These are phyloP conservation scores for Hirtodrosophila alboralis DNA, from an alignment of 2,888 invertebrate species.

Conservation along the genomic window DNA sequence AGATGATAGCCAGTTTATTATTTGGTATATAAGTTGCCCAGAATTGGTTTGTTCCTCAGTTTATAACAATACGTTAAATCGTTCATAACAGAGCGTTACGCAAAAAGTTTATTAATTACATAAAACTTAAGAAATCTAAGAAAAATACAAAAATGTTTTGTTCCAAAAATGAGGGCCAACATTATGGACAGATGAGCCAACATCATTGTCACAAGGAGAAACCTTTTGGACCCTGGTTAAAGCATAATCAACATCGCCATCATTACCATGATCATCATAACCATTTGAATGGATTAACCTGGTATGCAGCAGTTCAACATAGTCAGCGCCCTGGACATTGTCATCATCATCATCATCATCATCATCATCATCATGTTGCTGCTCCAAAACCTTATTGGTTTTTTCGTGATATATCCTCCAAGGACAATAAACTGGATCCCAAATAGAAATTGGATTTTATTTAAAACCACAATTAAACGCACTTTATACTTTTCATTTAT, in stretches of 20 bases:
- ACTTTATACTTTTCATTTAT: slow-evolving; percentile 22
- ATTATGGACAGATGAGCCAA: neutral
- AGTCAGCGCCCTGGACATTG: slow-evolving; percentile 4
- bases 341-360: slow-evolving; percentile 1
- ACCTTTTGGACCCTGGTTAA: neutral
- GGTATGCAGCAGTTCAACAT: slow-evolving; percentile 1
- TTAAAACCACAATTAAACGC: slow-evolving; percentile 32
- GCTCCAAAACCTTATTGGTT: slow-evolving; percentile 5
- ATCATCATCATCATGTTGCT: too few species aligned
- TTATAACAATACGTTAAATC: slow-evolving; percentile 11
- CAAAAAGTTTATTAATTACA: neutral
- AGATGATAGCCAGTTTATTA: slow-evolving; percentile 2
- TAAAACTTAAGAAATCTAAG: too few species aligned
- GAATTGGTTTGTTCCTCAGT: slow-evolving; percentile 9
- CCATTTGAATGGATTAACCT: neutral
- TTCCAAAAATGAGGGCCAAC: neutral
- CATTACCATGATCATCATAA: neutral
- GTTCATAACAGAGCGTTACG: slow-evolving; percentile 1
- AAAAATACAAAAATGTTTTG: slow-evolving; percentile 14
- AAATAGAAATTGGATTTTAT: slow-evolving; percentile 18
- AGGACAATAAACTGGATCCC: neutral
- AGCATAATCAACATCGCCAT: too few species aligned
- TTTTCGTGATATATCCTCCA: slow-evolving; percentile 8
- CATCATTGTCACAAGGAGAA: slow-evolving; percentile 7
- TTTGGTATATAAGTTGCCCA: slow-evolving; percentile 20